These are phyloP conservation scores for Liposcelis brunnea DNA, from an alignment of 2,888 invertebrate species.

Conservation along the genomic window DNA sequence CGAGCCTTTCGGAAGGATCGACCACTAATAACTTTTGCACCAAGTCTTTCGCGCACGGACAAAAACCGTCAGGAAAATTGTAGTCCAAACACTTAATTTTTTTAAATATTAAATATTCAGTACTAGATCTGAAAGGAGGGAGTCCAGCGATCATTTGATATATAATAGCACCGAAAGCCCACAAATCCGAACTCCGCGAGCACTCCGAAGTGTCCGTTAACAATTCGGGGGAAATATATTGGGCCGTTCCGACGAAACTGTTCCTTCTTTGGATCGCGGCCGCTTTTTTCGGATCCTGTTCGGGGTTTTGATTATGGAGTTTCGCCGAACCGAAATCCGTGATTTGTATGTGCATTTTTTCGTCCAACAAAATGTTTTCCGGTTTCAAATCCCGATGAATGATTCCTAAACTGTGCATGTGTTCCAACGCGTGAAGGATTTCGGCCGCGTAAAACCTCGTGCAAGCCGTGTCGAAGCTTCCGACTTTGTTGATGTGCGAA, in stretches of 20 bases:
- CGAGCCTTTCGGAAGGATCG: constrained; percentile 63
- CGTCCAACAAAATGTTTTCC: constrained; percentile 89
- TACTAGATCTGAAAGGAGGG: constrained; percentile 78
- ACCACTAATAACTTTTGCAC: constrained; percentile 67
- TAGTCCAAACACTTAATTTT: constrained; percentile 84
- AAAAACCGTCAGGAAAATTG: constrained; percentile 84
- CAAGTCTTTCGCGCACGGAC: constrained; percentile 68
- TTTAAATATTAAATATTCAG: constrained; percentile 91
- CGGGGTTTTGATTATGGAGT: constrained; percentile 36
- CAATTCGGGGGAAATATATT: constrained; percentile 96
- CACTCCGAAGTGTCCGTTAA: constrained; percentile 56
- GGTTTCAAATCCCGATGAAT: constrained; percentile 96
- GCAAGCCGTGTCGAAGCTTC: constrained; percentile 74
- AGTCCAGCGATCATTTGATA: constrained; percentile 93
- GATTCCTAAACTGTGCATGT: constrained; percentile 72
- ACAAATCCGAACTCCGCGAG: constrained; percentile 72
- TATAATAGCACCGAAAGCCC: constrained; percentile 93
- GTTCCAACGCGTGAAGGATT: constrained; percentile 77
- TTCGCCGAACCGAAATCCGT: constrained; percentile 97
- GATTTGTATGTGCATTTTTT: constrained; percentile 88
- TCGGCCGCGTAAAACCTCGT: constrained; percentile 91
- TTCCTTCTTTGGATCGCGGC: constrained; percentile 42
- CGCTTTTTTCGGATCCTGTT: constrained; percentile 25
- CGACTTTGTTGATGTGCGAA: constrained; percentile 77
- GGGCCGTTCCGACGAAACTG: constrained; percentile 96